These are phyloP conservation scores for Trinorchestia longiramus DNA, from an alignment of 1,140 invertebrate species.

Conservation along the genomic window DNA sequence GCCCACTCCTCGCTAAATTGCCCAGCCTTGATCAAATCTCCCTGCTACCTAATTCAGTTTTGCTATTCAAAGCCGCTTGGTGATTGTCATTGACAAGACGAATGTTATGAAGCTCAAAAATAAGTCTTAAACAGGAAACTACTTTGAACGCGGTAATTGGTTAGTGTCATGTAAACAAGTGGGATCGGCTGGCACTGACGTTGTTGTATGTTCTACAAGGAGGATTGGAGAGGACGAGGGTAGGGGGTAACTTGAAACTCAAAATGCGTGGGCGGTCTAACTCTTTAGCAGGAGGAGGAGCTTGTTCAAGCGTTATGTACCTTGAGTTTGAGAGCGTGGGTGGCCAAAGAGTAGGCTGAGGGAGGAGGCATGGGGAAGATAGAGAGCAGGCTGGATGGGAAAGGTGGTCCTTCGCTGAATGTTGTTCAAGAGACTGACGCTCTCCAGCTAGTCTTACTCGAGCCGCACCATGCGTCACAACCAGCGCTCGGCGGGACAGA, in stretches of 20 bases:
- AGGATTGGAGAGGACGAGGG: neutral
- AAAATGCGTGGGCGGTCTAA: neutral
- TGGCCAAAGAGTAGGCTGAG: neutral
- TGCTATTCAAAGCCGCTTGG: neutral
- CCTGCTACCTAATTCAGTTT: neutral
- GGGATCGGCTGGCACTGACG: neutral
- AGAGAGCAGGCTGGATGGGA: neutral
- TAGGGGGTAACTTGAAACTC: neutral
- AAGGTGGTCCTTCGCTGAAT: neutral
- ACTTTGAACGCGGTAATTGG: neutral
- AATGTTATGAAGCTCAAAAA: neutral
- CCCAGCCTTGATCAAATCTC: neutral
- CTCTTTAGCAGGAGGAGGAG: neutral
- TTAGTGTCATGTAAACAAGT: neutral
- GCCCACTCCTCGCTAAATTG: neutral
- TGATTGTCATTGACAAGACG: neutral
- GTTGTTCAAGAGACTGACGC: neutral
- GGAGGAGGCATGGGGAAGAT: slow-evolving; percentile 4
- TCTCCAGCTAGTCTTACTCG: neutral
- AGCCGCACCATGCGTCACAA: neutral
- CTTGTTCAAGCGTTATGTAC: neutral
- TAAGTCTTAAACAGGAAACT: neutral
- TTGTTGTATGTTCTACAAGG: slow-evolving; percentile 8
- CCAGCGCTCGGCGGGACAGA: neutral
- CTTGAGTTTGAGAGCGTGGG: neutral